A percentile compares a stretch with the other conserved stretches of the same genome.
Evolutionary conservation across 1,140 invertebrate genomes (phyloP).

Genomic region (Aricia agestis): DNA sequence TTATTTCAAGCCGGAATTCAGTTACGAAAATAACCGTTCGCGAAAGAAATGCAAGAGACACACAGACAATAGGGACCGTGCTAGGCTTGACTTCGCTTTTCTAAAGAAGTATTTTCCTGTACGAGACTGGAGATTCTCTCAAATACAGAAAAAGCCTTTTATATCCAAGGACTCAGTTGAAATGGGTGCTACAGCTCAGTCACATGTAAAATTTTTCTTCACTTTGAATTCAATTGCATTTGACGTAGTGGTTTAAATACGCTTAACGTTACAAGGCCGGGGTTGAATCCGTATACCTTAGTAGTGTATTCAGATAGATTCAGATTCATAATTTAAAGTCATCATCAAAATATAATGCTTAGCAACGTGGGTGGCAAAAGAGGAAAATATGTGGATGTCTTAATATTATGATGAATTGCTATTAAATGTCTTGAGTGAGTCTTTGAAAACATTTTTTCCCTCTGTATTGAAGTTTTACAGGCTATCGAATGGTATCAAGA

Average conservation of each 20-base stretch:
- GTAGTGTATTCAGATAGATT: no score
- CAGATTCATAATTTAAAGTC: no score
- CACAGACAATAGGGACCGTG: background rate
- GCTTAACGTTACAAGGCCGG: background rate
- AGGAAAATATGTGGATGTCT: no score
- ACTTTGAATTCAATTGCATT: constrained; percentile 6
- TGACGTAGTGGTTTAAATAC: background rate
- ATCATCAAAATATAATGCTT: no score
- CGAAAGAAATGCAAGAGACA: constrained; percentile 14
- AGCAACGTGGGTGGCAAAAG: no score
- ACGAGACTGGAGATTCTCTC: constrained; percentile 6
- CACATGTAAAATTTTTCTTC: constrained; percentile 13
- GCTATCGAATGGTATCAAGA: no score
- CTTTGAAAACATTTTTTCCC: no score
- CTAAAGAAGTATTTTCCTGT: constrained; percentile 12
- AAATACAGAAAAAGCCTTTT: constrained; percentile 16
- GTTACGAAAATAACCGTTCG: background rate
- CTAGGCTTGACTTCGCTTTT: constrained; percentile 12
- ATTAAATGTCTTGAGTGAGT: no score
- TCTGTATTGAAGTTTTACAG: no score
- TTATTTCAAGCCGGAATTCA: background rate
- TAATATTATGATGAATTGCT: no score
- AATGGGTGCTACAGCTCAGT: constrained; percentile 14
- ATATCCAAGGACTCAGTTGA: constrained; percentile 7
- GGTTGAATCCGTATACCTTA: background rate